Conservation (phyloP, 2,797 vertebrate genomes). For the Cuculus canorus region DNA sequence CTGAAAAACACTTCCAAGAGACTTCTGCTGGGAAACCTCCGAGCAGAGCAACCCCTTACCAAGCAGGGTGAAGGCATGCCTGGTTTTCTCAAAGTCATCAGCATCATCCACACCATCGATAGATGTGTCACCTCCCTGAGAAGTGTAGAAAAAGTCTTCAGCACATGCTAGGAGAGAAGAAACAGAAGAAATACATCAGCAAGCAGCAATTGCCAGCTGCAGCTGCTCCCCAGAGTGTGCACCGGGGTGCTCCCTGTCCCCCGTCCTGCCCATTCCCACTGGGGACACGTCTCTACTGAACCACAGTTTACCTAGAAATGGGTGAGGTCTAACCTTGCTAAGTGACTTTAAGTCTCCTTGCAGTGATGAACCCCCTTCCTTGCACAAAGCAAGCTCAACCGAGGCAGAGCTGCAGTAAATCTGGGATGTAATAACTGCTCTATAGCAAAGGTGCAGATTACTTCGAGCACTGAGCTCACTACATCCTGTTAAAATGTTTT, state of each 20-base stretch:
- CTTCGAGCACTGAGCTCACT: background rate
- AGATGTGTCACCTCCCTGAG: constrained; percentile 85
- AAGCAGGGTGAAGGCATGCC: constrained; percentile 87
- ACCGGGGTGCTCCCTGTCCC: background rate
- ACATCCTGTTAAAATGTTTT: background rate
- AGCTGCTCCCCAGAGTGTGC: accelerated
- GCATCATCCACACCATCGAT: constrained; percentile 90
- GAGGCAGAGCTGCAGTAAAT: background rate
- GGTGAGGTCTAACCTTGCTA: background rate
- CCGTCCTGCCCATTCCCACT: background rate
- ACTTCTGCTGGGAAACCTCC: background rate
- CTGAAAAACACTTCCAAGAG: background rate
- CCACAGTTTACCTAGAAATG: background rate
- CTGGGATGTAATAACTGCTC: background rate
- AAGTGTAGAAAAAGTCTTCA: constrained; percentile 89
- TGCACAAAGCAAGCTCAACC: background rate
- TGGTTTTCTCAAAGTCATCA: constrained; percentile 88
- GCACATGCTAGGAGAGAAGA: constrained; percentile 79
- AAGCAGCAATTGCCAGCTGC: background rate
- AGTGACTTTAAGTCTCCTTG: background rate
- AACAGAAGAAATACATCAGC: background rate
- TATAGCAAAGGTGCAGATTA: accelerated
- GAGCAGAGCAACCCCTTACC: constrained; percentile 78
- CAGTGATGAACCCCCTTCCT: background rate
- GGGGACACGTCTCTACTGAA: background rate